phyloP scores from a whole-genome alignment of 2,797 vertebrate species.

The Petrocephalus sullivani region DNA sequence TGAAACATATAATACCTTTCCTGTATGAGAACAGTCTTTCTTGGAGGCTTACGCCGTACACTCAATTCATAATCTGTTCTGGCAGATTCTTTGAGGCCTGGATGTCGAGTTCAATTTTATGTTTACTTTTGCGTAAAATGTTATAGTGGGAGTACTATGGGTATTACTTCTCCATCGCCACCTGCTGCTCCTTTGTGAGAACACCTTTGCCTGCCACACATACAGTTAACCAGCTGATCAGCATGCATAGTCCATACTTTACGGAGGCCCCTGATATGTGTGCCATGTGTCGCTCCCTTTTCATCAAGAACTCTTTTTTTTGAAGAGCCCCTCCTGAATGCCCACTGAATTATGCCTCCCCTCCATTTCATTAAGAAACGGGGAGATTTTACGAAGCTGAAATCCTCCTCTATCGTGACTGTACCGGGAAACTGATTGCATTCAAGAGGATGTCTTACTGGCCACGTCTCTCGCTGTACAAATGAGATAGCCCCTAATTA shows the following conservation, averaged over 20 bases:
- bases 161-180: background rate
- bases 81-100: background rate
- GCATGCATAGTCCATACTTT: background rate
- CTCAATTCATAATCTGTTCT: constrained; percentile 61
- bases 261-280: background rate
- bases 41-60: constrained; percentile 49
- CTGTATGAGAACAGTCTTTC: constrained; percentile 50
- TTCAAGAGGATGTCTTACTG: constrained; percentile 59
- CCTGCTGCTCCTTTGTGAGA: background rate
- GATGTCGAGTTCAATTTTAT: background rate
- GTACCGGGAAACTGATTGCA: constrained; percentile 65
- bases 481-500: constrained; percentile 48
- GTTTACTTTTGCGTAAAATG: background rate
- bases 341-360: constrained; percentile 51
- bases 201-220: background rate
- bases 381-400: constrained; percentile 64
- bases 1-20: constrained; percentile 28
- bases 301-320: constrained; percentile 43
- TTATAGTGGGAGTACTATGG: background rate
- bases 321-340: constrained; percentile 37
- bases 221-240: background rate
- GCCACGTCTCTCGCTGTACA: constrained; percentile 47
- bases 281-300: background rate
- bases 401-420: constrained; percentile 56
- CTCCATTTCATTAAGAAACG: constrained; percentile 54